These are phyloP conservation scores for Dysmachus trigonus DNA, from an alignment of 2,888 invertebrate genomes.

Conservation along the genomic window DNA sequence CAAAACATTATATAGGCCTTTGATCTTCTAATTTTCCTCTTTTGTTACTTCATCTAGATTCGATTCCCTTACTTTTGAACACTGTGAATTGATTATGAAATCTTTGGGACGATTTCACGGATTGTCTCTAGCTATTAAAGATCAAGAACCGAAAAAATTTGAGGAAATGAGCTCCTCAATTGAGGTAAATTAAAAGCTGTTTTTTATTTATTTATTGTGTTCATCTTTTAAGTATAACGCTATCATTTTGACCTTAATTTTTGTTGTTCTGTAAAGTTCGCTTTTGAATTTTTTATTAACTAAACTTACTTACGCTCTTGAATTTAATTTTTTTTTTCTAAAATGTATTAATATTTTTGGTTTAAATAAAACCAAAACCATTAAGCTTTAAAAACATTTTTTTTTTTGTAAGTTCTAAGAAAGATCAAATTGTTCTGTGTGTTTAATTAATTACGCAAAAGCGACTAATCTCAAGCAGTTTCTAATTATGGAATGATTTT, in stretches of 20 bases:
- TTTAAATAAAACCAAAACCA: no score
- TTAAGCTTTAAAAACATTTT: no score
- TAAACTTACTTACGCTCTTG: no score
- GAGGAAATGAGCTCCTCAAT: slow-evolving; percentile 62
- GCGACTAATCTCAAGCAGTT: background rate
- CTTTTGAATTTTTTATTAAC: no score
- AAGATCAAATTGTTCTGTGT: no score
- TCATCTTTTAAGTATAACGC: background rate
- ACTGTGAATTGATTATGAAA: slow-evolving; percentile 66
- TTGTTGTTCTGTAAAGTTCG: no score
- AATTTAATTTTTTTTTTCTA: no score
- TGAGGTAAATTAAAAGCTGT: slow-evolving; percentile 52
- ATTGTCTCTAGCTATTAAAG: slow-evolving; percentile 69
- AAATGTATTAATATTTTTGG: no score
- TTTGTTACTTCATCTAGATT: slow-evolving; percentile 57
- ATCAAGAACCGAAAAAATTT: slow-evolving; percentile 67
- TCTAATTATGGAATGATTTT: background rate
- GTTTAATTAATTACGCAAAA: background rate
- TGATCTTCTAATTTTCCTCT: background rate
- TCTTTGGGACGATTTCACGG: slow-evolving; percentile 70
- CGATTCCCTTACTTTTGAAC: slow-evolving; percentile 67
- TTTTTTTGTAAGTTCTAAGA: no score
- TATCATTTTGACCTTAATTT: no score
- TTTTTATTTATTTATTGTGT: background rate
- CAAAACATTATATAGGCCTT: background rate